phyloP scores from a whole-genome alignment of 2,888 invertebrate genomes.

The Patella pellucida region DNA sequence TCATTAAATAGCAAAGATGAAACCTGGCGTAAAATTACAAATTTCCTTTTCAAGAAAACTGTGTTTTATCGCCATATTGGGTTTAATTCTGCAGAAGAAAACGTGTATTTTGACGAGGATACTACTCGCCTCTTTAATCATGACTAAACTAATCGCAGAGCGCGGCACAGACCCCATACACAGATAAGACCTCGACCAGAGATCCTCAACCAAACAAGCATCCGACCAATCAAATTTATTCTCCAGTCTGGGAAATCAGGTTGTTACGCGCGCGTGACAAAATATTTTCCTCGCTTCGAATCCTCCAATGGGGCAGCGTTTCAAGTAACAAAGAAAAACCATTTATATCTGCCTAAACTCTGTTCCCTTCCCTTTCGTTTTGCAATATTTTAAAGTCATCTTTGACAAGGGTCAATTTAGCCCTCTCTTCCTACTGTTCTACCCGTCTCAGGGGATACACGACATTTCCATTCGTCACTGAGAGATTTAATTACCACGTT shows the following conservation, averaged over 20 bases:
- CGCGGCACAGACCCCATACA: no score
- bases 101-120: background rate
- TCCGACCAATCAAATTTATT: background rate
- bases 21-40: conserved; percentile 33
- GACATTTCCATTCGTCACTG: conserved; percentile 10
- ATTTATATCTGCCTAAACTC: conserved; percentile 20
- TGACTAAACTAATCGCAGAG: background rate
- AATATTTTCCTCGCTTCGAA: conserved; percentile 11
- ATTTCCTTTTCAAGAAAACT: conserved; percentile 25
- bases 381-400: conserved; percentile 7
- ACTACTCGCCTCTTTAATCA: background rate
- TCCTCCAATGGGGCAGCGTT: conserved; percentile 19
- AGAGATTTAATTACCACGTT: conserved; percentile 7
- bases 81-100: conserved; percentile 11
- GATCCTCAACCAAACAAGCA: background rate
- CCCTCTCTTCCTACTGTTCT: background rate
- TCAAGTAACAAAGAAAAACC: conserved; percentile 21
- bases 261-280: conserved; percentile 14
- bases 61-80: conserved; percentile 1
- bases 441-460: background rate
- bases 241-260: background rate
- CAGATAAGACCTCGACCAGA: no score
- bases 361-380: conserved; percentile 3
- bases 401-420: conserved; percentile 11
- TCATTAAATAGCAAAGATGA: conserved; percentile 4